A percentile compares a stretch with the other conserved stretches of the same genome.
These are phyloP conservation scores for Labeo catla DNA, from an alignment of 2,113 vertebrate species.

Conservation along the genomic window DNA sequence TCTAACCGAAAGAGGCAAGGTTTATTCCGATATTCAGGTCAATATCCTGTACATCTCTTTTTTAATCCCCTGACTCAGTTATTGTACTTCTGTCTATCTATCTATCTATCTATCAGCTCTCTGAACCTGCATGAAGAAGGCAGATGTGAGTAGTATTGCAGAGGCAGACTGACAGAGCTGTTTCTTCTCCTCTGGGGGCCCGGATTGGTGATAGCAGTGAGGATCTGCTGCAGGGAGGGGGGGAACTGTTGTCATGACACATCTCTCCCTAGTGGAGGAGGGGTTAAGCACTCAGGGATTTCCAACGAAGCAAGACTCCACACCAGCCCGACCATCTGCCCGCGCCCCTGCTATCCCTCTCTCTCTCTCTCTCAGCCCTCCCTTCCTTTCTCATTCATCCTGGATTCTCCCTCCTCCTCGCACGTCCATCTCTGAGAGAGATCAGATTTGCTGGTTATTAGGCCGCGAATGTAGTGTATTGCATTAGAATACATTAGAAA, in stretches of 20 bases:
- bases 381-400: conserved; percentile 25
- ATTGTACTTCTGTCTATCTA: neutral
- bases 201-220: conserved; percentile 26
- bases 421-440: neutral
- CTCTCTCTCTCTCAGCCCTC: conserved; percentile 6
- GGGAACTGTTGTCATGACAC: conserved; percentile 48
- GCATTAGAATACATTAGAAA: conserved; percentile 13
- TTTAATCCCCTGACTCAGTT: neutral
- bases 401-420: conserved; percentile 13
- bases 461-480: conserved; percentile 14
- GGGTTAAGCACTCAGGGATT: conserved; percentile 60
- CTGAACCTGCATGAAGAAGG: neutral
- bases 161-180: conserved; percentile 11
- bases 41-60: neutral
- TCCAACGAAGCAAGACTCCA: conserved; percentile 53
- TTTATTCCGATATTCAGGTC: neutral
- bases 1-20: neutral
- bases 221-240: conserved; percentile 28
- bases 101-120: neutral
- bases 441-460: conserved; percentile 14
- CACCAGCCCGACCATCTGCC: conserved; percentile 59
- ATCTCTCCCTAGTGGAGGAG: conserved; percentile 59
- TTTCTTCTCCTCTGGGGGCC: conserved; percentile 25
- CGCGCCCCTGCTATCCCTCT: conserved; percentile 32
- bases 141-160: neutral